phyloP scores from a whole-genome alignment of 2,113 vertebrate species.

The Mirounga angustirostris region DNA sequence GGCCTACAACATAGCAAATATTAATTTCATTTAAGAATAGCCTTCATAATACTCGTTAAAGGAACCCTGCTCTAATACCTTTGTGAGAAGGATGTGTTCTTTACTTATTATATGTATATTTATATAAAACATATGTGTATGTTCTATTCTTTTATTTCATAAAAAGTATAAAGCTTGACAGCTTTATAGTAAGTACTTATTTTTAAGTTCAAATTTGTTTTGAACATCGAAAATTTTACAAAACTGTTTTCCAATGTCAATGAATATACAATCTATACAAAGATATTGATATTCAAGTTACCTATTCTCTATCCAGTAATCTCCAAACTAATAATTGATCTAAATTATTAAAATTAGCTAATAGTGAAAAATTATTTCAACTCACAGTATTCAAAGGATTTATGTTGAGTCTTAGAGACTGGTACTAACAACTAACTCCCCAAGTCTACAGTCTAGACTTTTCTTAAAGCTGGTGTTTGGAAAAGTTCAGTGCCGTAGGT shows the following conservation, averaged over 20 bases:
- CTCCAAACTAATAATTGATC: constrained; percentile 47
- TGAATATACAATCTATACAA: constrained; percentile 32
- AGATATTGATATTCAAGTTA: neutral
- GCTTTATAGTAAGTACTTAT: neutral
- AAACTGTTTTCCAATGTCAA: neutral
- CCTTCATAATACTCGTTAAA: neutral
- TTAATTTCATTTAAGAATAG: neutral
- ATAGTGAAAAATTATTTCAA: constrained; percentile 68
- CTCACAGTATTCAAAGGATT: constrained; percentile 67
- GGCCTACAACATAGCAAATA: constrained; percentile 88
- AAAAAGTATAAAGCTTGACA: neutral
- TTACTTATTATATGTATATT: neutral
- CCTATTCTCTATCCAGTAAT: constrained; percentile 18
- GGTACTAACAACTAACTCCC: constrained; percentile 41
- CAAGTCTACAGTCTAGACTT: constrained; percentile 71
- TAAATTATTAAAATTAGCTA: constrained; percentile 52
- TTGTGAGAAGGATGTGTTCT: neutral
- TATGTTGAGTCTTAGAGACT: constrained; percentile 63
- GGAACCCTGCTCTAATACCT: neutral
- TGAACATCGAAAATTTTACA: neutral
- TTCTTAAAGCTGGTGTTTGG: constrained; percentile 62
- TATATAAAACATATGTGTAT: neutral
- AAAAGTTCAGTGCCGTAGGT: constrained; percentile 63
- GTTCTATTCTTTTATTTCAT: neutral
- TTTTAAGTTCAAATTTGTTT: neutral